Evolutionary conservation across 2,113 vertebrate genomes (phyloP), one percentile per base, ranked within the genome.

Genomic region (Cottus gobio): DNA sequence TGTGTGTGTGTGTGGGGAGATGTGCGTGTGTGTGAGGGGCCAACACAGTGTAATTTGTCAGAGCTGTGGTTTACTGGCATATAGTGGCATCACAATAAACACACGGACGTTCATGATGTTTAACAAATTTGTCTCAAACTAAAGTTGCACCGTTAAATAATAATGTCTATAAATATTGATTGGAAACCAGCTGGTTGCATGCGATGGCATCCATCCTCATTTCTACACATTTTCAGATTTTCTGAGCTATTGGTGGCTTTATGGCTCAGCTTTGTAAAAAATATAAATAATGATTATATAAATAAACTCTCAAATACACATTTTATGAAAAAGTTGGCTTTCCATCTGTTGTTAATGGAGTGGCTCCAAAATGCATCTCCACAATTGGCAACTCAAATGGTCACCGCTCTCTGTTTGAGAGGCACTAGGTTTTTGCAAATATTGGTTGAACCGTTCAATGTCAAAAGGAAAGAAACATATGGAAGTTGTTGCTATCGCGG

Each of bases 11-110:
- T 44, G 37, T 39, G n/a, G n/a, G n/a, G n/a, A n/a, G n/a, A n/a
- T n/a, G n/a, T n/a, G n/a, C n/a, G 50, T 56, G 48, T 85, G 69
- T 76, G 48, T 77, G 34, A 71, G 48, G 66, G 66, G 68, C 30
- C 63, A 62, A 78, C 72, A 87, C 26, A 9, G 64, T 66, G 74
- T 31, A 64, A 78, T 92, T 91, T 89, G 79, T 88, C 85, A 87
- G 63, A 65, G 77, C 73, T 77, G 62, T 77, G 80, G 50, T 80
- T 48, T 67, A n/a, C n/a, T n/a, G n/a, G n/a, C n/a, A n/a, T n/a
- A n/a, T n/a, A n/a, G n/a, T n/a, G n/a, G n/a, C n/a, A n/a, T n/a
- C n/a, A n/a, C n/a, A n/a, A n/a, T n/a, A n/a, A n/a, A n/a, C n/a
- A n/a, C n/a, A n/a, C n/a, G n/a, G n/a, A n/a, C n/a, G n/a, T n/a